Percentiles rank a stretch among this genome's conserved stretches.
phyloP scores from a whole-genome alignment of 2,888 invertebrate genomes.

The Dicycla oo region DNA sequence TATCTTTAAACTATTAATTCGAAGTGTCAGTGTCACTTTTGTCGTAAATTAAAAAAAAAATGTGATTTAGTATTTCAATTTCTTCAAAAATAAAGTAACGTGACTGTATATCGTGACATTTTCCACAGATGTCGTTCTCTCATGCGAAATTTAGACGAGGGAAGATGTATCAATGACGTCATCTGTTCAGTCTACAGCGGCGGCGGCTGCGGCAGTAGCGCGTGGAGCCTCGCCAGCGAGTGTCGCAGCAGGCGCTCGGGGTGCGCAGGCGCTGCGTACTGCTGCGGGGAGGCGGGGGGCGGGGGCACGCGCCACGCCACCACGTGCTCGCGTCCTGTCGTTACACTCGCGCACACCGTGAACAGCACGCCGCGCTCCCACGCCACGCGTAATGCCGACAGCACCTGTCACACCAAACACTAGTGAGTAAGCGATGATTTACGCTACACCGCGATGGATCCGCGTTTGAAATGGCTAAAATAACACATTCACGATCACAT shows the following conservation, averaged over 20 bases:
- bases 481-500: too few relatives aligned
- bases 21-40: too few relatives aligned
- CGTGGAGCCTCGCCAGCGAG: conserved; percentile 53
- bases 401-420: conserved; percentile 84
- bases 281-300: conserved; percentile 72
- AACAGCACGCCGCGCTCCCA: conserved; percentile 96
- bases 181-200: background rate
- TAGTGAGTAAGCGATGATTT: background rate
- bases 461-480: too few relatives aligned
- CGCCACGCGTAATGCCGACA: conserved; percentile 94
- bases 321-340: conserved; percentile 97
- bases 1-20: too few relatives aligned
- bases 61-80: too few relatives aligned
- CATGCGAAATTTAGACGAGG: background rate
- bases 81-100: background rate
- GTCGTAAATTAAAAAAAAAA: too few relatives aligned
- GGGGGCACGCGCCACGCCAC: conserved; percentile 94
- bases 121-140: background rate
- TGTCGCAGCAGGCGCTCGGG: conserved; percentile 60
- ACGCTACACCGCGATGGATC: background rate
- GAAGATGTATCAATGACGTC: background rate
- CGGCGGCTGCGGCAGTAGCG: conserved; percentile 24
- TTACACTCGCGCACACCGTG: conserved; percentile 96
- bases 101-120: background rate
- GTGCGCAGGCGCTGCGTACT: conserved; percentile 71